These are phyloP conservation scores for Steromphala cineraria DNA, from an alignment of 2,888 invertebrate genomes.

Conservation along the genomic window DNA sequence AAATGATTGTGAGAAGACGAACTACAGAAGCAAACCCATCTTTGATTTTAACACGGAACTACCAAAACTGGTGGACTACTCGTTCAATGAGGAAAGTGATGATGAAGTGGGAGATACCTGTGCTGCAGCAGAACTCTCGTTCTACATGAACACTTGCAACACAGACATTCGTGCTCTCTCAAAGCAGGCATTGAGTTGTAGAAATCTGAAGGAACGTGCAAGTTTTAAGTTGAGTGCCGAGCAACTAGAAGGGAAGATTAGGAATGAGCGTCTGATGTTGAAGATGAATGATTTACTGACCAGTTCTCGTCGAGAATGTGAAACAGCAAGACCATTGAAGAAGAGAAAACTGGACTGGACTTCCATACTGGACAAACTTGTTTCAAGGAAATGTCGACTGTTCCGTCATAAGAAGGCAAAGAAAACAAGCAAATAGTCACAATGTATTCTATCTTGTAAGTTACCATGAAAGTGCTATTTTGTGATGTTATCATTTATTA, in stretches of 20 bases:
- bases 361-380: neutral
- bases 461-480: neutral
- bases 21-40: neutral
- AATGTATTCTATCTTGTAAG: neutral
- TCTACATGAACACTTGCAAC: neutral
- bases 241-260: neutral
- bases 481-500: too few species aligned
- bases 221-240: neutral
- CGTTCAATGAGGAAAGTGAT: neutral
- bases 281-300: neutral
- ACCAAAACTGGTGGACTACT: neutral
- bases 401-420: neutral
- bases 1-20: neutral
- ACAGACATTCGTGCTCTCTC: neutral
- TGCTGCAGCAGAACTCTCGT: neutral
- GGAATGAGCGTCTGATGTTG: neutral
- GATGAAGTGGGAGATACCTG: neutral
- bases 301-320: neutral
- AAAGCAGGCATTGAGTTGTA: neutral
- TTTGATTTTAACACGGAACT: neutral
- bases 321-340: neutral
- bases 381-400: neutral
- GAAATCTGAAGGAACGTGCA: neutral
- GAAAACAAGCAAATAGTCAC: neutral
- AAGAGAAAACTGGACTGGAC: neutral